Evolutionary conservation across 2,797 vertebrate genomes (phyloP).

Genomic region (Halcyon leucocephala): DNA sequence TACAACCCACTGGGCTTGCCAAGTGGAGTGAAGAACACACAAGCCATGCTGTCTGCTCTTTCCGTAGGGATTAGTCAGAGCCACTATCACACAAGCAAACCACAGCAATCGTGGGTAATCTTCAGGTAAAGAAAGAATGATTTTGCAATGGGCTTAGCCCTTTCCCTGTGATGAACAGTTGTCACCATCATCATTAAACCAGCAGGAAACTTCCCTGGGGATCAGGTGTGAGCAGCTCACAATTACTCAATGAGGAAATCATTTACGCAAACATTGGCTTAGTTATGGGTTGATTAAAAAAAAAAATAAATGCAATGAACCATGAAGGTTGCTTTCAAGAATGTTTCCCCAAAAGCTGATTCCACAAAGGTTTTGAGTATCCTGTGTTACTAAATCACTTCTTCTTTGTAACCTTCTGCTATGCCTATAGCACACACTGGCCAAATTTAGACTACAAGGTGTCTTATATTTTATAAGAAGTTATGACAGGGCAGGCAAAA

Average conservation of each 20-base stretch:
- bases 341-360: not conserved
- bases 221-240: accelerated
- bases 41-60: not conserved
- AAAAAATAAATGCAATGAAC: not conserved
- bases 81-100: not conserved
- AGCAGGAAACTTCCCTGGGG: not conserved
- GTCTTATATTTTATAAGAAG: not conserved
- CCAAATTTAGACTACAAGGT: not conserved
- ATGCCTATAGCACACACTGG: not conserved
- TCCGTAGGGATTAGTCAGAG: not conserved
- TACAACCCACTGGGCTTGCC: not conserved
- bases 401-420: not conserved
- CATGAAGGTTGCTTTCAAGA: not conserved
- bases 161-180: not conserved
- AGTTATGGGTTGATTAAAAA: not conserved
- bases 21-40: not conserved
- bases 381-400: not conserved
- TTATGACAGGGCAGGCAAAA: not conserved
- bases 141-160: not conserved
- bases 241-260: not conserved
- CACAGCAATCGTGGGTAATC: not conserved
- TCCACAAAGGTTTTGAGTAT: not conserved
- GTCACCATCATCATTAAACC: not conserved
- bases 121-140: not conserved
- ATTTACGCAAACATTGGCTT: not conserved